phyloP scores from a whole-genome alignment of 1,140 invertebrate genomes.

The Drosophila oshimai region DNA sequence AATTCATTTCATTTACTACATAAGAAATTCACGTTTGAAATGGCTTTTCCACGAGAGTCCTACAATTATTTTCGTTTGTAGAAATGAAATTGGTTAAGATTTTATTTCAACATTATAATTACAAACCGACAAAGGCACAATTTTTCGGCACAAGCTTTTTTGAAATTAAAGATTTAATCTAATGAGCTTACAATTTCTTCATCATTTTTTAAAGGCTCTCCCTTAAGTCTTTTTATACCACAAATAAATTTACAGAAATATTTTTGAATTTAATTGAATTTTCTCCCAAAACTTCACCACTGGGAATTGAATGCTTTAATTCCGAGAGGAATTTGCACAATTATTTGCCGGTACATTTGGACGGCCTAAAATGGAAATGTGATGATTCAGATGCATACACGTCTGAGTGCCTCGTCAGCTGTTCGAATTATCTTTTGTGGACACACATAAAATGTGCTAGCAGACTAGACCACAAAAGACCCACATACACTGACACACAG shows the following conservation, averaged over 20 bases:
- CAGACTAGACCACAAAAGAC: conserved; percentile 48
- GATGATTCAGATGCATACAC: conserved; percentile 59
- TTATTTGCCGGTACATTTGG: conserved; percentile 39
- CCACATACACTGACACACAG: background rate
- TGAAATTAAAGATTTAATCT: background rate
- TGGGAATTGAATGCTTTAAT: background rate
- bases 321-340: conserved; percentile 30
- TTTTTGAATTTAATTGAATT: background rate
- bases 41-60: too few relatives aligned
- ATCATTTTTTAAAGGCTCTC: too few relatives aligned
- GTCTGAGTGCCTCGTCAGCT: conserved; percentile 44
- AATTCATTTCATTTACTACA: too few relatives aligned
- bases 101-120: too few relatives aligned
- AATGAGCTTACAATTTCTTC: too few relatives aligned
- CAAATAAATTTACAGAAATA: too few relatives aligned
- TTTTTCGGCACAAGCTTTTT: too few relatives aligned
- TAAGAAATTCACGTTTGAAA: too few relatives aligned
- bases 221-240: too few relatives aligned
- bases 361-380: conserved; percentile 59
- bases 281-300: background rate
- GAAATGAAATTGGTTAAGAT: too few relatives aligned
- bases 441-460: conserved; percentile 24
- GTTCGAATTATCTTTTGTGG: conserved; percentile 35
- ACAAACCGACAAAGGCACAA: too few relatives aligned
- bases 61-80: too few relatives aligned